Percentiles rank a stretch among this genome's conserved stretches.
Evolutionary conservation across 2,797 vertebrate genomes (phyloP).

Genomic region (Pempheris klunzingeri): DNA sequence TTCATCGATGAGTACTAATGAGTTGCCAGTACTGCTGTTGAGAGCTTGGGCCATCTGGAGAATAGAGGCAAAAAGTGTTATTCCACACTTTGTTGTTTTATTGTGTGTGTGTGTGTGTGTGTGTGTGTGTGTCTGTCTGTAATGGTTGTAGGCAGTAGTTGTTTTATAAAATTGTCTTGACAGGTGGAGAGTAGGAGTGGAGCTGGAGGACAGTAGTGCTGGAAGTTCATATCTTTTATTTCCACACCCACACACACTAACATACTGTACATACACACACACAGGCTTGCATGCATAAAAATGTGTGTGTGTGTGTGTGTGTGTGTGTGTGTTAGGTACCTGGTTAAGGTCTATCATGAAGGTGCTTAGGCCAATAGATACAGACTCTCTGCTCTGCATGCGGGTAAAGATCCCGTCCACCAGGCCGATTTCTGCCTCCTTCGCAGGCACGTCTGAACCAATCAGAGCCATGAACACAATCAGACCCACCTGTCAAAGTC

Average conservation of each 20-base stretch:
- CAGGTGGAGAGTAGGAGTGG: constrained; percentile 89
- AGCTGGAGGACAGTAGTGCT: constrained; percentile 85
- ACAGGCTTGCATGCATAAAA: not conserved
- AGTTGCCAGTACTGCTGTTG: constrained; percentile 92
- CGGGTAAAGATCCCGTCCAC: constrained; percentile 95
- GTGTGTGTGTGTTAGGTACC: constrained; percentile 72
- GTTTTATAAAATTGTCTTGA: constrained; percentile 89
- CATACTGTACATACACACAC: constrained; percentile 27
- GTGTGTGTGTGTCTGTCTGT: constrained; percentile 27
- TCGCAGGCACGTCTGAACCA: constrained; percentile 95
- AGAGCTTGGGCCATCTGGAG: constrained; percentile 92
- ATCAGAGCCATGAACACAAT: constrained; percentile 98
- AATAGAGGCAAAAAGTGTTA: constrained; percentile 55
- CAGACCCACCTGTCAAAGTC: constrained; percentile 88
- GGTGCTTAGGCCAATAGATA: constrained; percentile 96
- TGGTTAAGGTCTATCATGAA: constrained; percentile 99
- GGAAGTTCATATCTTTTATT: constrained; percentile 86
- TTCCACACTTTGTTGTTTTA: constrained; percentile 30
- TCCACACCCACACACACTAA: constrained; percentile 81
- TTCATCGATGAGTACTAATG: constrained; percentile 96
- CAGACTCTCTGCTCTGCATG: constrained; percentile 95
- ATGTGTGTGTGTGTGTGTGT: constrained; percentile 7
- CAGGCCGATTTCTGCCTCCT: constrained; percentile 92
- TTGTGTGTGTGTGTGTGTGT: constrained; percentile 33
- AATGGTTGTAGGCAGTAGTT: constrained; percentile 43